Percentiles rank a stretch among this genome's conserved stretches.
These are phyloP conservation scores for Phataginus tricuspis DNA, from an alignment of 2,797 vertebrate genomes.

Conservation along the genomic window DNA sequence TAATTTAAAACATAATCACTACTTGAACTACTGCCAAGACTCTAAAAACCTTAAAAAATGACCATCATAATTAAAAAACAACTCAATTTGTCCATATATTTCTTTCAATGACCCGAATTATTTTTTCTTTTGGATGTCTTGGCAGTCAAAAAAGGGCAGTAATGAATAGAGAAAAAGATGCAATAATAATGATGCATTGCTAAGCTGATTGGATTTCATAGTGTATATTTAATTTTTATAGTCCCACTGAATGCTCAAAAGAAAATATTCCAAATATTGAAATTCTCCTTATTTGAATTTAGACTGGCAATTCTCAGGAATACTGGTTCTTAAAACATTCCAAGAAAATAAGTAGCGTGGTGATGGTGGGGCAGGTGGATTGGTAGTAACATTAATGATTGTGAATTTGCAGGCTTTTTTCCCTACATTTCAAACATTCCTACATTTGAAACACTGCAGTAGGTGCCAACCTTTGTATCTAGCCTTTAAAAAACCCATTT, in stretches of 20 bases:
- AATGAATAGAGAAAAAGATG: constrained; percentile 69
- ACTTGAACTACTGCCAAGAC: constrained; percentile 82
- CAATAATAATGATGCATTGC: constrained; percentile 61
- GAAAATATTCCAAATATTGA: neutral
- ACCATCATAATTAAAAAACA: constrained; percentile 83
- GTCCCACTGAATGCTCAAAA: constrained; percentile 21
- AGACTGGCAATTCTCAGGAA: neutral
- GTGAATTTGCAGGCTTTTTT: neutral
- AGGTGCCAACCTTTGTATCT: neutral
- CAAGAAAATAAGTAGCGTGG: neutral
- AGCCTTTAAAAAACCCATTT: neutral
- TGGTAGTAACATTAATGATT: neutral
- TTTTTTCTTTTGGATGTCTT: constrained; percentile 60
- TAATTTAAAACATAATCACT: constrained; percentile 82
- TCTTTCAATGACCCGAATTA: constrained; percentile 69
- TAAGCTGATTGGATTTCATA: constrained; percentile 60
- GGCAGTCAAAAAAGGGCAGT: constrained; percentile 67
- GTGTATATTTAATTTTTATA: constrained; percentile 73
- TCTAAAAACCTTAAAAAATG: constrained; percentile 80
- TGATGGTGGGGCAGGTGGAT: neutral
- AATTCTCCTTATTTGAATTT: neutral
- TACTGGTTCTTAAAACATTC: neutral
- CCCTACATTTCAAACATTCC: neutral
- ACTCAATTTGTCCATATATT: constrained; percentile 69
- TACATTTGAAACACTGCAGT: neutral